Conservation (phyloP, 2,888 invertebrate genomes). For the Iselma pallidipennis region DNA sequence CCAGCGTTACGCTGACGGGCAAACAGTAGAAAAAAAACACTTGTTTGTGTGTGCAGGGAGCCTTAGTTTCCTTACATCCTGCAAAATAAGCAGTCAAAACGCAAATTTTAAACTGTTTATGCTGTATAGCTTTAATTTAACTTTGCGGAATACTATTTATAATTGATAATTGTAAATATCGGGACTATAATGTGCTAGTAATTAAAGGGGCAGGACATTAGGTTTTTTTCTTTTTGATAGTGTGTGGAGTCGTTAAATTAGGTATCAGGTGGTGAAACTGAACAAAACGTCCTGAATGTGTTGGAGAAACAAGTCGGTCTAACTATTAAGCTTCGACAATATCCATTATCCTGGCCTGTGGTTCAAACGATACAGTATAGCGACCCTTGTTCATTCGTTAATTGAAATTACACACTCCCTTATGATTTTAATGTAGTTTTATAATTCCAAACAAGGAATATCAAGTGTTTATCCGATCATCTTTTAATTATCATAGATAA, state of each 20-base stretch:
- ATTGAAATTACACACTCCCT: neutral
- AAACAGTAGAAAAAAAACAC: too few relatives aligned
- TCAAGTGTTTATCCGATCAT: neutral
- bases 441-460: neutral
- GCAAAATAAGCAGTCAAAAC: too few relatives aligned
- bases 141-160: too few relatives aligned
- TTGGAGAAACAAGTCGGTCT: neutral
- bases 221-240: too few relatives aligned
- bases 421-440: neutral
- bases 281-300: neutral
- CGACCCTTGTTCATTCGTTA: neutral
- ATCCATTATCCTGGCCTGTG: neutral
- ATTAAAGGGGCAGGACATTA: too few relatives aligned
- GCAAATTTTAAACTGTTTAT: too few relatives aligned
- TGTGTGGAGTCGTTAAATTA: neutral
- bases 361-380: neutral
- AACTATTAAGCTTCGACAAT: neutral
- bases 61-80: too few relatives aligned
- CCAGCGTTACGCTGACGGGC: too few relatives aligned
- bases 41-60: too few relatives aligned
- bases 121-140: too few relatives aligned
- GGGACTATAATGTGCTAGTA: too few relatives aligned
- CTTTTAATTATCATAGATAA: neutral
- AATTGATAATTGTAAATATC: too few relatives aligned
- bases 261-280: neutral